These are phyloP conservation scores for Rhogogaster chlorosoma DNA, from an alignment of 2,888 invertebrate genomes.

Conservation along the genomic window DNA sequence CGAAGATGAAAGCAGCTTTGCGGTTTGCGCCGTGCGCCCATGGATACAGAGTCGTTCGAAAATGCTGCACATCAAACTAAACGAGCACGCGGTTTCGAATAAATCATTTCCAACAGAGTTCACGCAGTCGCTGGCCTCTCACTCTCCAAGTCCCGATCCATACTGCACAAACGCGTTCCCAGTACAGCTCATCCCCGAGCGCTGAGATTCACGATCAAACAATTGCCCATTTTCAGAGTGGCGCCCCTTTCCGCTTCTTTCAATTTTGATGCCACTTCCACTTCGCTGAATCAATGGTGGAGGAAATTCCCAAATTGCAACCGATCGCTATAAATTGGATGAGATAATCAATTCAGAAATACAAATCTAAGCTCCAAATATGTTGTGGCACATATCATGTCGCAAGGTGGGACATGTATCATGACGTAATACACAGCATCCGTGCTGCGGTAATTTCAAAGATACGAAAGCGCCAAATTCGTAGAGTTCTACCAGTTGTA, in stretches of 20 bases:
- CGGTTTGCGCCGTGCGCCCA: conserved; percentile 4
- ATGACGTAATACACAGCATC: not conserved
- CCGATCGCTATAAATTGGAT: not conserved
- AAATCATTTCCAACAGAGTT: conserved; percentile 41
- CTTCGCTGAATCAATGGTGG: not conserved
- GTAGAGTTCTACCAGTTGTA: not conserved
- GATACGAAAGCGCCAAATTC: not conserved
- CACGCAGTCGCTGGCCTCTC: conserved; percentile 32
- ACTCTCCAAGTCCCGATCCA: conserved; percentile 3
- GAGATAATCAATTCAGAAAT: not conserved
- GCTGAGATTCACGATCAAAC: not conserved
- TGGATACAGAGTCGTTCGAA: conserved; percentile 9
- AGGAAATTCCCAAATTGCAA: not conserved
- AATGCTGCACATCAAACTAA: conserved; percentile 23
- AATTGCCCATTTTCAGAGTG: conserved; percentile 8
- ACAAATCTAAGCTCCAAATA: not conserved
- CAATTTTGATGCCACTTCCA: not conserved
- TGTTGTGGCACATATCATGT: not conserved
- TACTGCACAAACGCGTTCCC: not conserved
- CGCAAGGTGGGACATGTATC: not conserved
- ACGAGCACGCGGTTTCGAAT: conserved; percentile 22
- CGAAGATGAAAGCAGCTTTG: conserved; percentile 44
- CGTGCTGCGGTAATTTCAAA: not conserved
- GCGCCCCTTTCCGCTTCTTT: not conserved
- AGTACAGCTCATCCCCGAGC: not conserved